Evolutionary conservation across 2,797 vertebrate genomes (phyloP).

Genomic region (Eupleurogrammus muticus): DNA sequence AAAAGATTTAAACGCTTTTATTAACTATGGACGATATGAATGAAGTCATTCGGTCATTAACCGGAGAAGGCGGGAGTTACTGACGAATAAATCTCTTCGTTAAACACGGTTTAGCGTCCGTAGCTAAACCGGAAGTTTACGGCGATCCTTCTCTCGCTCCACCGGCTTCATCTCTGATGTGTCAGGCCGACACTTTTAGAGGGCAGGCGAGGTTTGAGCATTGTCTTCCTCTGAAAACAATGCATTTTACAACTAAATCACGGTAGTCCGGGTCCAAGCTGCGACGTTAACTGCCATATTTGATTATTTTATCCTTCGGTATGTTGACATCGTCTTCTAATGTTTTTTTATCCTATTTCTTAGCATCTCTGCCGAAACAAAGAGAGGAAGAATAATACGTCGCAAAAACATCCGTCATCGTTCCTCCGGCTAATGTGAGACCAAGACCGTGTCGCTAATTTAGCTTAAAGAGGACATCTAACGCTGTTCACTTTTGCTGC

Average conservation of each 20-base stretch:
- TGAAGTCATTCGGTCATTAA: too few relatives aligned
- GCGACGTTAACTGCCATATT: too few relatives aligned
- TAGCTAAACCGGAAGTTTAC: neutral
- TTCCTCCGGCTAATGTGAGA: neutral
- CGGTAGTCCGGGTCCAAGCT: too few relatives aligned
- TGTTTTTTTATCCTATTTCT: neutral
- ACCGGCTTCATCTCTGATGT: neutral
- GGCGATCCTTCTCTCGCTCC: accelerated
- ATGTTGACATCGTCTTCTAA: neutral
- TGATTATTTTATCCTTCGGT: neutral
- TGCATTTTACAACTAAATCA: neutral
- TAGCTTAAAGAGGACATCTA: neutral
- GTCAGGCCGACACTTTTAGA: conserved; percentile 16
- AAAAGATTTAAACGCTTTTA: too few relatives aligned
- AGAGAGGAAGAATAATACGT: neutral
- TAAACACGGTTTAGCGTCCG: neutral
- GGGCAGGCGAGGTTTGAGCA: conserved; percentile 24
- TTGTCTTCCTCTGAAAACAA: neutral
- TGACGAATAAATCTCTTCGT: neutral
- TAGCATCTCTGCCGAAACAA: neutral
- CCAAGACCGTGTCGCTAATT: neutral
- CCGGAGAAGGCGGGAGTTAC: neutral
- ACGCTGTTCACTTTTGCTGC: neutral
- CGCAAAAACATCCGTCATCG: neutral
- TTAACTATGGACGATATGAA: too few relatives aligned